A percentile compares a stretch with the other conserved stretches of the same genome.
phyloP scores from a whole-genome alignment of 2,113 vertebrate genomes.

The Catharus fuscescens region DNA sequence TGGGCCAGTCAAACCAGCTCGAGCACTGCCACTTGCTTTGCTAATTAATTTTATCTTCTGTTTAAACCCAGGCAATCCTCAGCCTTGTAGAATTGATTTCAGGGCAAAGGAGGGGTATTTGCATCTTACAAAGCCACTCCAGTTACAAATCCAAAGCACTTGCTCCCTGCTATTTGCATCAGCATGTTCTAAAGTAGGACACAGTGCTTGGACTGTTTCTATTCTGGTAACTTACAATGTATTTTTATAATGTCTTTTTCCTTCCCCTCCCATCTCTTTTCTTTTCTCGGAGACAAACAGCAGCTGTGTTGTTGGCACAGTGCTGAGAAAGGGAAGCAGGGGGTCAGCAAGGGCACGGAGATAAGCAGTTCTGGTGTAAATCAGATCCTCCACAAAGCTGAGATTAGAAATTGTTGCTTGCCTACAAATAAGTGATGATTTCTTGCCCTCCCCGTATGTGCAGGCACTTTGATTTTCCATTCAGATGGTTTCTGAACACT shows the following conservation, averaged over 20 bases:
- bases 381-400: constrained; percentile 32
- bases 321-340: constrained; percentile 32
- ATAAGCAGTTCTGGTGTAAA: constrained; percentile 55
- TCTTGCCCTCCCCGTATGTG: constrained; percentile 1
- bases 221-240: constrained; percentile 37
- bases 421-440: constrained; percentile 26
- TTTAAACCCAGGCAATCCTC: constrained; percentile 28
- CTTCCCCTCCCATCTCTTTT: neutral
- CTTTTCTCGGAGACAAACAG: constrained; percentile 55
- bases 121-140: neutral
- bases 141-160: neutral
- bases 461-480: constrained; percentile 18
- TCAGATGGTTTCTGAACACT: neutral
- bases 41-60: constrained; percentile 67
- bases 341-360: constrained; percentile 23
- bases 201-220: neutral
- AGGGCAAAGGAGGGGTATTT: neutral
- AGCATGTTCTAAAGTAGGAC: constrained; percentile 51
- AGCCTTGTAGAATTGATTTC: constrained; percentile 43
- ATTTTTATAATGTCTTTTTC: constrained; percentile 33
- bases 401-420: constrained; percentile 35
- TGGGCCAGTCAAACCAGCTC: neutral
- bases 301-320: constrained; percentile 61
- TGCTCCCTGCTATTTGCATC: neutral
- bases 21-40: neutral